A percentile compares a stretch with the other conserved stretches of the same genome.
Conservation (phyloP, 1,140 invertebrate species). For the Carcinoscorpius rotundicauda region DNA sequence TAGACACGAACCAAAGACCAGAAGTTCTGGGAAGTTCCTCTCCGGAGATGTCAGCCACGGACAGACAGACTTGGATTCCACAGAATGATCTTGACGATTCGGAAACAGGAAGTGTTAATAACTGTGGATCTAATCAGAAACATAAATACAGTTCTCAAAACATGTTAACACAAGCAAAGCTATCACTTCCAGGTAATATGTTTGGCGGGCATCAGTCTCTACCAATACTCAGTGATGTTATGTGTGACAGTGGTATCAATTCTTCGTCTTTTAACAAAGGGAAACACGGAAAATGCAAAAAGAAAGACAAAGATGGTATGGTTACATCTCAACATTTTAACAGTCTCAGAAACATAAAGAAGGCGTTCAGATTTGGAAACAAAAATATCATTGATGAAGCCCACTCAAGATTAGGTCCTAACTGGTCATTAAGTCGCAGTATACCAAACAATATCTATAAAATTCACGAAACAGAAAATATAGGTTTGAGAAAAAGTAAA, state of each 20-base stretch:
- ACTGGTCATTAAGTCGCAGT: conserved; percentile 29
- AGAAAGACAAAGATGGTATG: background rate
- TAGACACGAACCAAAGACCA: conserved; percentile 4
- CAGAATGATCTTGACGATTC: conserved; percentile 17
- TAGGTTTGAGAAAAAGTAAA: no score
- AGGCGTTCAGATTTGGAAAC: conserved; percentile 10
- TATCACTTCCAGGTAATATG: background rate
- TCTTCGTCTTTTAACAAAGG: no score
- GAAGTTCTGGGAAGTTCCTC: no score
- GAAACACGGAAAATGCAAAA: background rate
- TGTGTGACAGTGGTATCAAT: no score
- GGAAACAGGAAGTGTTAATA: conserved; percentile 11
- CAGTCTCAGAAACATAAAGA: conserved; percentile 6
- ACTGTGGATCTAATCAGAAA: background rate
- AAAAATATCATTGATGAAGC: conserved; percentile 14
- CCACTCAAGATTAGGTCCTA: conserved; percentile 10
- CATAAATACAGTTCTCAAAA: background rate
- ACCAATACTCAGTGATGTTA: no score
- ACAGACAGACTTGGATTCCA: conserved; percentile 10
- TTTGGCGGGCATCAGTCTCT: background rate
- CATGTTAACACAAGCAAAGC: background rate
- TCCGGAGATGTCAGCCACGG: no score
- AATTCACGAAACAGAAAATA: no score
- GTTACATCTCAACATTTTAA: background rate
- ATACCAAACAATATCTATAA: conserved; percentile 18